A percentile compares a stretch with the other conserved stretches of the same genome.
Evolutionary conservation across 2,888 invertebrate species (phyloP).

Genomic region (Hemicrepidius hirtus): DNA sequence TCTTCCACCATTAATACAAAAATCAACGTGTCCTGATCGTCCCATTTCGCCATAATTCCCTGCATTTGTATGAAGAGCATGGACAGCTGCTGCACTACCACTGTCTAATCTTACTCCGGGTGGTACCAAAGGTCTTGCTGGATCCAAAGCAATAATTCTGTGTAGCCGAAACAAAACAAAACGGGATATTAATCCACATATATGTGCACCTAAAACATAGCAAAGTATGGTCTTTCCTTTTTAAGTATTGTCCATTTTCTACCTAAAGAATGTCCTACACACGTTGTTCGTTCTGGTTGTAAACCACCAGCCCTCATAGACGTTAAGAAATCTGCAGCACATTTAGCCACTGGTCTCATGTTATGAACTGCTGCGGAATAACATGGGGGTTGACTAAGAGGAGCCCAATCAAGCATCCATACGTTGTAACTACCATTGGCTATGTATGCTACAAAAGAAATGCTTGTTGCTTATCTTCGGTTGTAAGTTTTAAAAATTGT

Average conservation of each 20-base stretch:
- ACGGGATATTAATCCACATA: constrained; percentile 85
- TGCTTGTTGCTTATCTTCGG: neutral
- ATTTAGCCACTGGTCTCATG: constrained; percentile 81
- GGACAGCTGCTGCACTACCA: constrained; percentile 85
- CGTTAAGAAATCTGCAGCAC: constrained; percentile 79
- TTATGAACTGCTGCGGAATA: constrained; percentile 83
- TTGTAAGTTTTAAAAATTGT: neutral
- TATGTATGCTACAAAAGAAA: constrained; percentile 77
- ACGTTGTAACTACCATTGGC: constrained; percentile 85
- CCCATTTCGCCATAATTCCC: constrained; percentile 86
- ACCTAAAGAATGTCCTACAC: constrained; percentile 82
- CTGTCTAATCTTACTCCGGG: constrained; percentile 80
- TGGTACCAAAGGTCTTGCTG: constrained; percentile 83
- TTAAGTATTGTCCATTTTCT: constrained; percentile 16
- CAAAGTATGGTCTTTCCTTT: too few relatives aligned
- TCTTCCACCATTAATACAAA: constrained; percentile 87
- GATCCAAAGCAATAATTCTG: constrained; percentile 83
- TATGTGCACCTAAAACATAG: constrained; percentile 77
- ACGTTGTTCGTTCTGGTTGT: constrained; percentile 79
- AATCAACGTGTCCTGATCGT: constrained; percentile 84
- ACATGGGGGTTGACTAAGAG: constrained; percentile 80
- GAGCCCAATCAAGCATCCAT: constrained; percentile 86
- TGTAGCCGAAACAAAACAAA: constrained; percentile 83
- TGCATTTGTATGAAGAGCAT: constrained; percentile 87
- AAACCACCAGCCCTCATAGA: constrained; percentile 80